phyloP scores from a whole-genome alignment of 2,797 vertebrate species.

The Pagetopsis macropterus region DNA sequence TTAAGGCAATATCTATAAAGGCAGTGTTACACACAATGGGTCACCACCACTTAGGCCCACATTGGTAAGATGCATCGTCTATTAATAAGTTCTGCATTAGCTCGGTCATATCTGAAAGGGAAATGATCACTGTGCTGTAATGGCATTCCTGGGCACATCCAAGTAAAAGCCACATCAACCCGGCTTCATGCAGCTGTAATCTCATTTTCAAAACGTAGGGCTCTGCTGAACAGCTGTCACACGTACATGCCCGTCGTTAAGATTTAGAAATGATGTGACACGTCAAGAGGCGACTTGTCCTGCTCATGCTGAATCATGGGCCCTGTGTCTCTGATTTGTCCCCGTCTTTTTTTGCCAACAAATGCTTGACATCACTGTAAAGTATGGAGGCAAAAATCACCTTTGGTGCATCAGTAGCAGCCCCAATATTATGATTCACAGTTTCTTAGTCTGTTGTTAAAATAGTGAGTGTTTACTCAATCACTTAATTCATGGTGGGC shows the following conservation, averaged over 20 bases:
- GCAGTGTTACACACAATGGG: conserved; percentile 3
- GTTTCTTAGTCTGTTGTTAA: background rate
- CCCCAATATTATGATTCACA: background rate
- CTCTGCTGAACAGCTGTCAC: conserved; percentile 29
- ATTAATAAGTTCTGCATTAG: conserved; percentile 30
- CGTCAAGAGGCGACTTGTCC: conserved; percentile 4
- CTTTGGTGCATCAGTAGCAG: background rate
- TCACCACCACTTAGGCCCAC: conserved; percentile 32
- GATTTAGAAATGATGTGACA: conserved; percentile 28
- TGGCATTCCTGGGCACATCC: conserved; percentile 19
- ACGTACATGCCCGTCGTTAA: conserved; percentile 1
- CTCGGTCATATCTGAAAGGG: conserved; percentile 24
- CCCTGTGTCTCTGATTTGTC: background rate
- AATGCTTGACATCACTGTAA: background rate
- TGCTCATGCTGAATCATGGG: conserved; percentile 36
- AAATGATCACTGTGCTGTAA: conserved; percentile 34
- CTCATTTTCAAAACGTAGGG: conserved; percentile 2
- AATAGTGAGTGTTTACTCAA: background rate
- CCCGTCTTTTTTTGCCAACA: background rate
- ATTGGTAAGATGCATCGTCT: conserved; percentile 36
- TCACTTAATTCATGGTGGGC: conserved; percentile 4
- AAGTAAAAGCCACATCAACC: conserved; percentile 47
- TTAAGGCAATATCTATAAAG: background rate
- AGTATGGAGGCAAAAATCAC: background rate
- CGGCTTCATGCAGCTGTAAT: conserved; percentile 21